phyloP scores from a whole-genome alignment of 2,113 vertebrate genomes.

The Cairina moschata region DNA sequence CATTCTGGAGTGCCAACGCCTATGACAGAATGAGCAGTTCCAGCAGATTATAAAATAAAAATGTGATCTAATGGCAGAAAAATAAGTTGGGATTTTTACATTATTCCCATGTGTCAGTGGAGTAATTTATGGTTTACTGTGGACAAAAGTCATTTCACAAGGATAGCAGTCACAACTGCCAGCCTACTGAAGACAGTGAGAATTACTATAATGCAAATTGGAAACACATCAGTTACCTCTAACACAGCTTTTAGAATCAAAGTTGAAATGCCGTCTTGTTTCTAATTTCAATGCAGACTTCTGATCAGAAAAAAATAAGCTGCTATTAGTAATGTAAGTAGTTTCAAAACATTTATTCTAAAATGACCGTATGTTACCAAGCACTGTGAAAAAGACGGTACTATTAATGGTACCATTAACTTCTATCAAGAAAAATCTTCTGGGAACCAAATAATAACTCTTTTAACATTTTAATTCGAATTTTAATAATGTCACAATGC shows the following conservation, averaged over 20 bases:
- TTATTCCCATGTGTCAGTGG: neutral
- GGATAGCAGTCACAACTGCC: neutral
- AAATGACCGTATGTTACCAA: neutral
- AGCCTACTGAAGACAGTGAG: neutral
- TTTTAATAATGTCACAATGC: neutral
- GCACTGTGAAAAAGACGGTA: neutral
- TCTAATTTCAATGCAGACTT: neutral
- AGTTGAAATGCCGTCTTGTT: neutral
- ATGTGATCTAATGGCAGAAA: neutral
- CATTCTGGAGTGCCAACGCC: neutral
- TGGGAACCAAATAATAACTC: neutral
- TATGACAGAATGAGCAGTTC: neutral
- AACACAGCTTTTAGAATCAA: neutral
- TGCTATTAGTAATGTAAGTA: neutral
- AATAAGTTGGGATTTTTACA: neutral
- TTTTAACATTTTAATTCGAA: neutral
- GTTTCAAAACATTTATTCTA: neutral
- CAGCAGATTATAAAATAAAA: slow-evolving; percentile 13
- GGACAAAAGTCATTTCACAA: neutral
- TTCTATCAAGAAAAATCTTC: neutral
- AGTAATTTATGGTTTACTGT: neutral
- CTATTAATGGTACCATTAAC: neutral
- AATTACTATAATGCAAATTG: neutral
- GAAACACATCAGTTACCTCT: neutral
- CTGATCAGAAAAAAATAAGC: neutral